phyloP scores from a whole-genome alignment of 2,888 invertebrate species.

The Tiliacea aurago region DNA sequence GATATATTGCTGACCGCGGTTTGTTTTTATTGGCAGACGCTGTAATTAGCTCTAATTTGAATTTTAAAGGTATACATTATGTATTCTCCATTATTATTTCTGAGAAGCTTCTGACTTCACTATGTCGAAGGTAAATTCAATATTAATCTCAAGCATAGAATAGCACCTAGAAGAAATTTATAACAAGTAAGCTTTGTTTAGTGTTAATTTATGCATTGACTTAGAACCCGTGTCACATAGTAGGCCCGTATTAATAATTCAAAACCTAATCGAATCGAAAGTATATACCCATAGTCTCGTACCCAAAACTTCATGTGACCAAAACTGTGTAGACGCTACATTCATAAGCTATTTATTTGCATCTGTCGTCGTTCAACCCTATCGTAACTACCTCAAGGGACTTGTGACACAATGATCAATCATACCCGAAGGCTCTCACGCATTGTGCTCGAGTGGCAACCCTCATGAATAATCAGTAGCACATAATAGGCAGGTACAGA shows the following conservation, averaged over 20 bases:
- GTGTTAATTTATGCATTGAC: constrained; percentile 42
- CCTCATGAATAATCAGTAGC: constrained; percentile 74
- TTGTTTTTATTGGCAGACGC: background rate
- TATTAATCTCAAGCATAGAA: background rate
- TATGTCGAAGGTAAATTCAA: background rate
- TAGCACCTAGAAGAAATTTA: background rate
- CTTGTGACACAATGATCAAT: constrained; percentile 74
- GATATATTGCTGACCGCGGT: constrained; percentile 12
- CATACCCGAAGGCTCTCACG: constrained; percentile 68
- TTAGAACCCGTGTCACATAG: background rate
- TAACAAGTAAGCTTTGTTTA: background rate
- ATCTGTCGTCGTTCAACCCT: constrained; percentile 66
- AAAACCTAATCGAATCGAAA: constrained; percentile 34
- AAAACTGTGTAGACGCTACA: constrained; percentile 50
- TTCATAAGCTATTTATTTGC: constrained; percentile 65
- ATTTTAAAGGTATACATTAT: background rate
- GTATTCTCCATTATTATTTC: background rate
- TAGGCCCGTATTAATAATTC: constrained; percentile 14
- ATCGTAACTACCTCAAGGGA: constrained; percentile 70
- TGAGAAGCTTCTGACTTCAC: background rate
- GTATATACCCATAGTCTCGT: constrained; percentile 14
- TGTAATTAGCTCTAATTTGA: too few species aligned
- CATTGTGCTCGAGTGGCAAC: constrained; percentile 65
- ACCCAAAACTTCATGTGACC: constrained; percentile 40
- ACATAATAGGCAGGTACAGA: constrained; percentile 18